These are phyloP conservation scores for Percopsis transmontana DNA, from an alignment of 2,113 vertebrate genomes.

Conservation along the genomic window DNA sequence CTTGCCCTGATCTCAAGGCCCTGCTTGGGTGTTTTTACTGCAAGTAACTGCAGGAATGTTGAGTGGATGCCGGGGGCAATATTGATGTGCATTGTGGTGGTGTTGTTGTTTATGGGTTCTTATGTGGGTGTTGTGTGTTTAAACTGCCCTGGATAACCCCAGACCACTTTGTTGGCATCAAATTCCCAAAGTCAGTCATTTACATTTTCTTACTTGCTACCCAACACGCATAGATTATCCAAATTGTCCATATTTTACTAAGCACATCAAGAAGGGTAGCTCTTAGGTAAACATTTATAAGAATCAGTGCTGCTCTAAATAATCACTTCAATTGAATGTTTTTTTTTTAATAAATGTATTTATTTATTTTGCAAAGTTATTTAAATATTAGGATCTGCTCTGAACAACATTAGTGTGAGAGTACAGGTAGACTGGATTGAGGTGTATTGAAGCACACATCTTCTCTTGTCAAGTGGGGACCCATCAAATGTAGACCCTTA, in stretches of 20 bases:
- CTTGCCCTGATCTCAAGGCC: conserved; percentile 12
- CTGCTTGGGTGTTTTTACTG: conserved; percentile 31
- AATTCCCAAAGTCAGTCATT: conserved; percentile 55
- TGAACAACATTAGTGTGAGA: too few species aligned
- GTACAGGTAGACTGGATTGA: not conserved
- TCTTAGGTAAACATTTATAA: not conserved
- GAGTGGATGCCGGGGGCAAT: conserved; percentile 64
- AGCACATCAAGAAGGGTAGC: not conserved
- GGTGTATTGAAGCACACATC: not conserved
- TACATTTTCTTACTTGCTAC: conserved; percentile 40
- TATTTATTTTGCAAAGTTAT: not conserved
- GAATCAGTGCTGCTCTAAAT: not conserved
- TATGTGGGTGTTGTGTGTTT: conserved; percentile 67
- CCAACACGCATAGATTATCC: conserved; percentile 18
- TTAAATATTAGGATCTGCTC: too few species aligned
- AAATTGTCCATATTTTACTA: conserved; percentile 16
- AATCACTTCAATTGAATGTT: not conserved
- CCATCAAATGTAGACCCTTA: not conserved
- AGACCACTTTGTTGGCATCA: conserved; percentile 58
- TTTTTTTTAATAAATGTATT: not conserved
- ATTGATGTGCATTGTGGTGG: conserved; percentile 59
- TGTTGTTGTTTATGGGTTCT: conserved; percentile 63
- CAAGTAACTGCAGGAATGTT: conserved; percentile 66
- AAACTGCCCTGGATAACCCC: conserved; percentile 54
- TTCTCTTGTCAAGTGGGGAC: not conserved